Evolutionary conservation across 2,797 vertebrate genomes (phyloP).

Genomic region (Rhodeus uyekii): DNA sequence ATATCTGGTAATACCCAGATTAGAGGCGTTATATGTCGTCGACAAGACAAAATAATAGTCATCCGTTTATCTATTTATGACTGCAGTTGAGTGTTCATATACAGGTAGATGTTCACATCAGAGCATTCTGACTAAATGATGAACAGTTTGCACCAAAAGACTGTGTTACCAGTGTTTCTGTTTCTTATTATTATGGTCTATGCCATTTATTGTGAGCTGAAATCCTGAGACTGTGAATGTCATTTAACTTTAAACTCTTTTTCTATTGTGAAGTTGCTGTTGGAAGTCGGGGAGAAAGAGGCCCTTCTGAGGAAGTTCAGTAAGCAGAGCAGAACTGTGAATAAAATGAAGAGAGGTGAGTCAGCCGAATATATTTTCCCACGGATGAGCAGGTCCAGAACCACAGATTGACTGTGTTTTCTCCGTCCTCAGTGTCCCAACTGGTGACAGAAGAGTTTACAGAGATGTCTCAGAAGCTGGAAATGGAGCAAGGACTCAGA

Average conservation of each 20-base stretch:
- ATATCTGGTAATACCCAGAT: neutral
- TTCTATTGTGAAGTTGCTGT: constrained; percentile 59
- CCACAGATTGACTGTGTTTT: neutral
- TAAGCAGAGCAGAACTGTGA: constrained; percentile 72
- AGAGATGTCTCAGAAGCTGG: constrained; percentile 76
- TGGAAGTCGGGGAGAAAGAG: constrained; percentile 72
- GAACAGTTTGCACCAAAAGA: neutral
- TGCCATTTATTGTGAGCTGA: neutral
- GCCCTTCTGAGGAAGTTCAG: constrained; percentile 67
- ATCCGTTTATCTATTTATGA: neutral
- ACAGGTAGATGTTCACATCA: neutral
- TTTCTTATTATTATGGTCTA: neutral
- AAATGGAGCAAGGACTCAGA: constrained; percentile 80
- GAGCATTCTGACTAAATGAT: neutral
- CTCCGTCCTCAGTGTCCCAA: constrained; percentile 72
- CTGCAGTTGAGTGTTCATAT: neutral
- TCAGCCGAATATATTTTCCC: neutral
- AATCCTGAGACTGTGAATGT: neutral
- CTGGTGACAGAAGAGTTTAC: constrained; percentile 78
- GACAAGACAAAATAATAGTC: neutral
- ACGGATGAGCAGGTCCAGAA: neutral
- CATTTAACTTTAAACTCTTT: neutral
- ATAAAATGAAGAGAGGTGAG: constrained; percentile 80
- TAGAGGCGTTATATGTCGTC: neutral
- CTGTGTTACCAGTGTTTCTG: neutral